These are phyloP conservation scores for Drosophila pallidifrons DNA, from an alignment of 1,140 invertebrate species.

Conservation along the genomic window DNA sequence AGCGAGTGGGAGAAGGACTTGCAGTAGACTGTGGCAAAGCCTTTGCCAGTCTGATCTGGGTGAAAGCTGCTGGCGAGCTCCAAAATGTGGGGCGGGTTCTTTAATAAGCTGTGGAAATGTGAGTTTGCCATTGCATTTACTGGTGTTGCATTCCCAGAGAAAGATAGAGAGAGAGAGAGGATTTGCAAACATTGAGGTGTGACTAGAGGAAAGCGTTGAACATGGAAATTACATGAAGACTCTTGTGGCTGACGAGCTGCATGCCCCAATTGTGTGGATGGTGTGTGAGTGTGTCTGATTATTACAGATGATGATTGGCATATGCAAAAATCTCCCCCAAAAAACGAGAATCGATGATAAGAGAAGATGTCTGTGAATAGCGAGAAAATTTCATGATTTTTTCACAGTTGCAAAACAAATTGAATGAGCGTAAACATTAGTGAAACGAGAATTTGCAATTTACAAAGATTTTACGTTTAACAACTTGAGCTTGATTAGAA, in stretches of 20 bases:
- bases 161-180: neutral
- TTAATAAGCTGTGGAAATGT: conserved; percentile 48
- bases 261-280: conserved; percentile 8
- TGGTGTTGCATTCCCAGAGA: neutral
- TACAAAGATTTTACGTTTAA: too few species aligned
- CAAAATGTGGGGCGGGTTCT: conserved; percentile 39
- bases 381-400: neutral
- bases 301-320: conserved; percentile 1
- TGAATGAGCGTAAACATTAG: too few species aligned
- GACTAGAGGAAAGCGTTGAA: neutral
- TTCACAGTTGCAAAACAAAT: neutral
- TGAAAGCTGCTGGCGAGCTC: conserved; percentile 34
- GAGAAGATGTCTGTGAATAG: neutral
- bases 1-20: conserved; percentile 1
- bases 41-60: conserved; percentile 14
- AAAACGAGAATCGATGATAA: neutral
- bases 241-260: conserved; percentile 4
- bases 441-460: too few species aligned
- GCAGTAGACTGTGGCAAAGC: conserved; percentile 8
- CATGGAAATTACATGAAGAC: conserved; percentile 14
- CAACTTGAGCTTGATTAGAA: too few species aligned
- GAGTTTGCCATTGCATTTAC: conserved; percentile 20
- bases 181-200: neutral
- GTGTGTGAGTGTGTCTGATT: neutral
- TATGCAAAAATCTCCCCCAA: neutral